Conservation (phyloP, 2,888 invertebrate species). For the Lottia gigantea region DNA sequence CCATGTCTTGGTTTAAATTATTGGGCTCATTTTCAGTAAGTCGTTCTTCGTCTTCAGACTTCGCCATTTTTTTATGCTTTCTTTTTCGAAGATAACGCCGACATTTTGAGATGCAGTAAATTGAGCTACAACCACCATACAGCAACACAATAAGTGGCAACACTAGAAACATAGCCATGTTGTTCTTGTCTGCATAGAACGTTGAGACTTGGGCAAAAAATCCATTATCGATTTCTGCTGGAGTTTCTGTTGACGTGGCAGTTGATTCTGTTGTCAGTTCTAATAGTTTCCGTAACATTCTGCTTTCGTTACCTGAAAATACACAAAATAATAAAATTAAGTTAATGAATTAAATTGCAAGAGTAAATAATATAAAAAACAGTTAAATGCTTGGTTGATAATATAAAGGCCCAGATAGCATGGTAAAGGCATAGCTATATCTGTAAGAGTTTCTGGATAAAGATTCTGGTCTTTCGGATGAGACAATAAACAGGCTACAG, state of each 20-base stretch:
- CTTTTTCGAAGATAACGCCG: constrained; percentile 33
- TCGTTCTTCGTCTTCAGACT: constrained; percentile 2
- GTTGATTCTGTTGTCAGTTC: background rate
- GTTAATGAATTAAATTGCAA: no score
- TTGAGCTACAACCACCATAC: constrained; percentile 46
- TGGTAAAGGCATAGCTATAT: no score
- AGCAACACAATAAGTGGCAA: constrained; percentile 46
- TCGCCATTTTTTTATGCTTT: constrained; percentile 13
- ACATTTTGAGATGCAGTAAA: constrained; percentile 46
- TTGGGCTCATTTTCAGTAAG: background rate
- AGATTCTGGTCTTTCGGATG: no score
- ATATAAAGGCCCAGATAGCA: no score
- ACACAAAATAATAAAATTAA: no score
- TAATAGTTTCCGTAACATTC: no score
- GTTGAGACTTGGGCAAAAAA: constrained; percentile 4
- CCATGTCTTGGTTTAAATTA: constrained; percentile 1
- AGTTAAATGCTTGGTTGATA: no score
- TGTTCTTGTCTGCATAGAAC: constrained; percentile 48
- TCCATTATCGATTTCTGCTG: background rate
- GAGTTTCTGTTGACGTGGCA: background rate
- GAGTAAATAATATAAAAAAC: no score
- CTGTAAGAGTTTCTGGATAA: no score
- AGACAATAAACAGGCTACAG: no score
- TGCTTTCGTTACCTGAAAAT: no score
- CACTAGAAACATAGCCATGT: constrained; percentile 50